Evolutionary conservation across 2,888 invertebrate genomes (phyloP).

Genomic region (Ennomos erosarius): DNA sequence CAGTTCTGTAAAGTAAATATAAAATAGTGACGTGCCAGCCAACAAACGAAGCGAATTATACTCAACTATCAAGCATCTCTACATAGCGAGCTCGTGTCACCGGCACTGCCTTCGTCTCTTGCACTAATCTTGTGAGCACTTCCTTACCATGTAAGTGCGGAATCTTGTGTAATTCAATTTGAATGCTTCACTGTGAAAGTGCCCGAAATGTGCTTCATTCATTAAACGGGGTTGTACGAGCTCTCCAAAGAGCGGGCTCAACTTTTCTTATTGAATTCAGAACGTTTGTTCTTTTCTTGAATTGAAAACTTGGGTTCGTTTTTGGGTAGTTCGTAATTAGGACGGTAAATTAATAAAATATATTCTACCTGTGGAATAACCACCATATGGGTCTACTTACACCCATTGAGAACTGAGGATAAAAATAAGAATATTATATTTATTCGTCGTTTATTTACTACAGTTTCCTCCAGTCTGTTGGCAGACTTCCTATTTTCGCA

Average conservation of each 20-base stretch:
- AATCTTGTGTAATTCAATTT: slow-evolving; percentile 57
- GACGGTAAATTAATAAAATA: neutral
- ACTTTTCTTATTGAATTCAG: slow-evolving; percentile 25
- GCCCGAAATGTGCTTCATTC: slow-evolving; percentile 44
- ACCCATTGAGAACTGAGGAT: neutral
- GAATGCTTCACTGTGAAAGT: slow-evolving; percentile 44
- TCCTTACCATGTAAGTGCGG: slow-evolving; percentile 43
- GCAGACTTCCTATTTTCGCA: slow-evolving; percentile 58
- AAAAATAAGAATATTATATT: neutral
- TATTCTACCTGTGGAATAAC: neutral
- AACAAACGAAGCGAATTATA: neutral
- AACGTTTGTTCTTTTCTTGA: slow-evolving; percentile 16
- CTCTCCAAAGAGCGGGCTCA: slow-evolving; percentile 27
- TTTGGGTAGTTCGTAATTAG: slow-evolving; percentile 6
- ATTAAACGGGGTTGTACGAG: slow-evolving; percentile 39
- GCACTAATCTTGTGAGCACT: slow-evolving; percentile 50
- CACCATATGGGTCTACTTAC: neutral
- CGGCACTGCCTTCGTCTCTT: slow-evolving; percentile 14
- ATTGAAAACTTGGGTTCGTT: slow-evolving; percentile 13
- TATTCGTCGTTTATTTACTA: slow-evolving; percentile 10
- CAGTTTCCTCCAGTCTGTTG: slow-evolving; percentile 31
- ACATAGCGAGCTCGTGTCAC: slow-evolving; percentile 7
- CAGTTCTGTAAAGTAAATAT: too few species aligned
- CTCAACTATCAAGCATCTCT: neutral
- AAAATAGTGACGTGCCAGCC: too few species aligned